phyloP scores from a whole-genome alignment of 2,888 invertebrate genomes.

The Epicampocera succincta region DNA sequence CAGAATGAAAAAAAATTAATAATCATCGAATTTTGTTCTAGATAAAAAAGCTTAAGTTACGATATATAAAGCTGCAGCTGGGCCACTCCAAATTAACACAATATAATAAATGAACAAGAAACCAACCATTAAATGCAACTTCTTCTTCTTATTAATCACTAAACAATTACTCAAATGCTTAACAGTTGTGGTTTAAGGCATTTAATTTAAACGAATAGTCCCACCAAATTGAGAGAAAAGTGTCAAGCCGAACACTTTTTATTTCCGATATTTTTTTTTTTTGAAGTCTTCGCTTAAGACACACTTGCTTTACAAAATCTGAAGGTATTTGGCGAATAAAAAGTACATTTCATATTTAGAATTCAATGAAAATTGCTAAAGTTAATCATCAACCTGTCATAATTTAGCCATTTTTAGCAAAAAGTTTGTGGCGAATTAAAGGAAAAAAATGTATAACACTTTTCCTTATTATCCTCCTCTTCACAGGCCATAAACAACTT shows the following conservation, averaged over 20 bases:
- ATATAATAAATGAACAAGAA: too few species aligned
- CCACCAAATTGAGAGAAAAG: conserved; percentile 1
- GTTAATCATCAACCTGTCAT: conserved; percentile 45
- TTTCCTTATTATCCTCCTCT: conserved; percentile 57
- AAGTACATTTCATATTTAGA: background rate
- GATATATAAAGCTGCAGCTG: too few species aligned
- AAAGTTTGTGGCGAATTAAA: conserved; percentile 10
- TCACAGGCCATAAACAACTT: conserved; percentile 28
- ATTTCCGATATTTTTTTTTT: background rate
- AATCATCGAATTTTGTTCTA: too few species aligned
- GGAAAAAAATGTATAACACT: conserved; percentile 48
- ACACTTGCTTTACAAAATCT: conserved; percentile 9
- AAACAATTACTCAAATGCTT: background rate
- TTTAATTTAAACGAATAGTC: background rate
- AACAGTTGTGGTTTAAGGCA: background rate
- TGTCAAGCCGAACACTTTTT: background rate
- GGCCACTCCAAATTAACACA: too few species aligned
- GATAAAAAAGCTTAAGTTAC: too few species aligned
- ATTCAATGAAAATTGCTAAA: conserved; percentile 14
- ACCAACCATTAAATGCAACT: too few species aligned
- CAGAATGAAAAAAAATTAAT: too few species aligned
- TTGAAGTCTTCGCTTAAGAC: background rate
- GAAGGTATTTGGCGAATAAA: background rate
- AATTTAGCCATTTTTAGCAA: conserved; percentile 48
- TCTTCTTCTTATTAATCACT: background rate